These are phyloP conservation scores for Conomelus anceps DNA, from an alignment of 2,888 invertebrate species.

Conservation along the genomic window DNA sequence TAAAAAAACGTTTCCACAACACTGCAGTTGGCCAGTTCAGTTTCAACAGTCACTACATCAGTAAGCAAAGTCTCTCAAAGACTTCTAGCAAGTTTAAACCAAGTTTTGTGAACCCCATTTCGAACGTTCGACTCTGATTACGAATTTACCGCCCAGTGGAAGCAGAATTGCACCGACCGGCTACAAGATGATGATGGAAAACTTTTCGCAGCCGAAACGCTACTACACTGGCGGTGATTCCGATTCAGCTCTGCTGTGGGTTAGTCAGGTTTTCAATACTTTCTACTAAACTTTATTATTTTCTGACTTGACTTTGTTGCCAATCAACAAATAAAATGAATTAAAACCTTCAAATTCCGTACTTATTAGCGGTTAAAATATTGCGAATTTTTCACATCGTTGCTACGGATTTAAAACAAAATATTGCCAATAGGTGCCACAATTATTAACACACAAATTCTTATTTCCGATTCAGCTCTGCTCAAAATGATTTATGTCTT, in stretches of 20 bases:
- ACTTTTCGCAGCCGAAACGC: background rate
- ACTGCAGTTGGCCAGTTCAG: background rate
- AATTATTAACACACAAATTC: too few species aligned
- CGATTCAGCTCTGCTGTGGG: constrained; percentile 40
- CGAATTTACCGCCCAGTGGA: background rate
- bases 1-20: background rate
- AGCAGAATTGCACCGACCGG: background rate
- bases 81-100: background rate
- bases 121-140: too few species aligned
- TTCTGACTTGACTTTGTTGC: too few species aligned
- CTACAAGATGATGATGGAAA: background rate
- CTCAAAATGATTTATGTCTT: too few species aligned
- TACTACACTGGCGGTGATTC: constrained; percentile 27
- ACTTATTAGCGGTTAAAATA: too few species aligned
- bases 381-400: too few species aligned
- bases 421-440: too few species aligned
- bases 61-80: background rate
- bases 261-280: constrained; percentile 24
- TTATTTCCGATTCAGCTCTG: too few species aligned
- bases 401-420: too few species aligned
- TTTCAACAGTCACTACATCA: too few species aligned
- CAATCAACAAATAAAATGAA: too few species aligned
- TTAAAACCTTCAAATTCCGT: too few species aligned
- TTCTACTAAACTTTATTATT: background rate
- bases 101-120: background rate